Evolutionary conservation across 2,113 vertebrate species (phyloP).

Genomic region (Solea solea): DNA sequence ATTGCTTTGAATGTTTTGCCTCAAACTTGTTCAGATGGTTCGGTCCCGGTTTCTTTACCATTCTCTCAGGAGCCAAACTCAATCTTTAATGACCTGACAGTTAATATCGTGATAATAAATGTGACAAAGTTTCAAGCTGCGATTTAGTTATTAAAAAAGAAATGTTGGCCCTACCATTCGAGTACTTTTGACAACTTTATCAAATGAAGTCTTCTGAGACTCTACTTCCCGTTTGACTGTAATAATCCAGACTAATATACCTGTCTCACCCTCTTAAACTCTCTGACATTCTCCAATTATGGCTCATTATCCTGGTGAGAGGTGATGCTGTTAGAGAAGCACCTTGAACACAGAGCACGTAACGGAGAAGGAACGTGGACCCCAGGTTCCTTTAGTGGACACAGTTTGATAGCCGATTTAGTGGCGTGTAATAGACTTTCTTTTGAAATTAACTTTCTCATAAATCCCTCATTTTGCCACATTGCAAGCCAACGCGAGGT

Average conservation of each 20-base stretch:
- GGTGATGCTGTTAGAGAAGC: slow-evolving; percentile 63
- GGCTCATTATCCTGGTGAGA: slow-evolving; percentile 68
- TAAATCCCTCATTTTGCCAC: neutral
- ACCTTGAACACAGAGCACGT: slow-evolving; percentile 57
- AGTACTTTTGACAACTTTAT: slow-evolving; percentile 62
- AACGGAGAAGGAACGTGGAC: slow-evolving; percentile 55
- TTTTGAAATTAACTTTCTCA: neutral
- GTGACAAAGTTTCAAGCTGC: too few species aligned
- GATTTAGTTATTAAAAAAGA: too few species aligned
- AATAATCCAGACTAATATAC: slow-evolving; percentile 69
- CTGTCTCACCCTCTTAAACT: slow-evolving; percentile 54
- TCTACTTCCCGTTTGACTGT: slow-evolving; percentile 55
- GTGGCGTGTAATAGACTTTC: slow-evolving; percentile 40
- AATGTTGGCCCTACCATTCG: slow-evolving; percentile 38
- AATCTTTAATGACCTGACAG: too few species aligned
- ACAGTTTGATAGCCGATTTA: slow-evolving; percentile 47
- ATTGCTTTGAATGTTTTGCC: too few species aligned
- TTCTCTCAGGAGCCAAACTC: too few species aligned
- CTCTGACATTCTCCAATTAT: slow-evolving; percentile 74
- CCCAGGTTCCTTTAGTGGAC: slow-evolving; percentile 41
- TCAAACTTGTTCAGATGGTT: too few species aligned
- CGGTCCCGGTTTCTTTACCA: too few species aligned
- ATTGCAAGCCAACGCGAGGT: too few species aligned
- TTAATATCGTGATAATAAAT: too few species aligned
- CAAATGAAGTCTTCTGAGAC: slow-evolving; percentile 38